Evolutionary conservation across 2,113 vertebrate genomes (phyloP), one percentile per base, ranked within the genome.

Genomic region (Pygathrix nemaeus): DNA sequence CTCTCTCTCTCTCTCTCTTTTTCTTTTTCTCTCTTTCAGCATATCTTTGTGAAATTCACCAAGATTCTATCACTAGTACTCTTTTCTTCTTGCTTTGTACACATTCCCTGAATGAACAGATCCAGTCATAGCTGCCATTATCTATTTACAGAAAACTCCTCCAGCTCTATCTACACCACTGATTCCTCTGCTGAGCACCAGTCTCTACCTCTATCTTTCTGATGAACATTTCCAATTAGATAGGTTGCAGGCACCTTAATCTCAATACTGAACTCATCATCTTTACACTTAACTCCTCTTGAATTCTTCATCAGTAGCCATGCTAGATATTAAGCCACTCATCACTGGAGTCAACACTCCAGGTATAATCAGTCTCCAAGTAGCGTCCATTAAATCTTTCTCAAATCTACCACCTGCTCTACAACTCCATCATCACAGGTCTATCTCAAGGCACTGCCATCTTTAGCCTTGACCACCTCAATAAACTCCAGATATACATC

Each of bases 191-290:
- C 20, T 82, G 43, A 90, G 68, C 20, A 81, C 13, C 25, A 84
- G 6, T 5, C n/a, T 8, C 9, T 84, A 57, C 89, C 82, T 66
- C 32, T 70, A 10, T 8, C 8, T 90, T 50, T 76, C 59, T 92
- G 48, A 92, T 80, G 68, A 91, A 88, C 83, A 2, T 83, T 91
- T 86, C 32, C 57, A 92, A 59, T 91, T 92, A 78, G 20, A 82
- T 52, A 72, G 52, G 21, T 79, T 92, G 18, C 2, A 43, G 38
- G 8, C 21, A 96, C 20, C 78, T 86, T 80, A 59, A 78, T 70
- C 45, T 82, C 52, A 84, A 8, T 75, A 61, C 32, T 80, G 30
- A 93, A 90, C 32, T n/a, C 32, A 81, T 82, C 90, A 87, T 79
- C 20, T 70, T 76, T 68, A 30, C 38, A 32, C 11, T 3, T 30